Evolutionary conservation across 1,140 invertebrate species (phyloP), one percentile per base, ranked within the genome.

Genomic region (Dendroctonus ponderosae): DNA sequence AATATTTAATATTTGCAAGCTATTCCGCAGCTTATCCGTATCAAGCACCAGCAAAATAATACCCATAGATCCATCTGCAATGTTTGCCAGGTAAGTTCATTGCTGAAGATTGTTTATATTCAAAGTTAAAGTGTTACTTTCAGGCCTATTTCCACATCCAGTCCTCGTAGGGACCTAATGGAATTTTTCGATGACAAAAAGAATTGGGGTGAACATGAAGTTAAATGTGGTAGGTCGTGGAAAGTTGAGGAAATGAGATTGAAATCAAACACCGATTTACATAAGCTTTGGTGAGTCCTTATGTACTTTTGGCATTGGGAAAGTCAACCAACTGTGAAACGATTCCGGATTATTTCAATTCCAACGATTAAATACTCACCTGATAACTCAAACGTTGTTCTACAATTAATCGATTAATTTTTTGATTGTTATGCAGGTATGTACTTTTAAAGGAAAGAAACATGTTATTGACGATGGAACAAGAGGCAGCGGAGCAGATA

Each of bases 391-490:
- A 26, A 26, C 26, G n/a, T n/a, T n/a, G n/a, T n/a, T n/a, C n/a
- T n/a, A n/a, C 15, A 26, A 26, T 62, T 8, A 7, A 54, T 12
- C 26, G 15, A 14, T 60, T 48, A 41, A 61, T 49, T 52, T 3
- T 46, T 65, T 46, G 8, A 43, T 44, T 59, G 7, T 43, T 71
- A 26, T 26, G 26, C 26, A 93, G 91, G 91, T 93, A 88, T 83
- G 85, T 99, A 37, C 81, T 99, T 60, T 79, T 98, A 26, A 99
- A 99, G 82, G 97, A 99, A 82, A 82, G 87, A 62, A 99, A 99
- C 78, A 97, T 98, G 95, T 81, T 99, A 6, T 78, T 96, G 52
- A 99, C 97, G 12, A 97, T 99, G 96, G 90, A 98, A 81, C 84
- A 93, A 65, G 89, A 89, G 75, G 90, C 86, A 75, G 89, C 89